Evolutionary conservation across 2,888 invertebrate genomes (phyloP), one percentile per base, ranked within the genome.

Genomic region (Callyntrura sp.): DNA sequence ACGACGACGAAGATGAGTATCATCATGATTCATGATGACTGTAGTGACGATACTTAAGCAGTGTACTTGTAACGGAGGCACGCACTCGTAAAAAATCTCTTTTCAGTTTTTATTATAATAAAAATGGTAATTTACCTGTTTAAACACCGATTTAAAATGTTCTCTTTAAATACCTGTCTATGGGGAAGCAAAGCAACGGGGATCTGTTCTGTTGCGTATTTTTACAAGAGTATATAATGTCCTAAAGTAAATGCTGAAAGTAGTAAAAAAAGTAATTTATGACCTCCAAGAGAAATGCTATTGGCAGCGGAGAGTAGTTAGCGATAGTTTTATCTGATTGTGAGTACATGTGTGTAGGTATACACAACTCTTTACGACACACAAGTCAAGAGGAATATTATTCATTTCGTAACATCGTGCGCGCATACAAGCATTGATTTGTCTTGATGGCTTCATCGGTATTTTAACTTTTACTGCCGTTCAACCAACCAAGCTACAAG

Each of bases 81-180:
- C 79, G 14, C 17, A 45, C 55, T 60, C 57, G 17, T 57, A 79
- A 79, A 62, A n/a, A 79, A 43, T 45, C 35, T 57, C 35, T 17
- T 60, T 76, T 51, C 51, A 6, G 23, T 35, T 79, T 79, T 79
- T 60, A 76, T 48, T 79, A 79, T 51, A 20, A 51, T 79, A 57
- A 79, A 79, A 48, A 62, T 82, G 65, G 65, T 48, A 82, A 82
- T 82, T 82, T 82, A 65, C 45, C 82, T 82, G 82, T 3, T 82
- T 62, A 79, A 79, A 79, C 17, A 79, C 57, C 79, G 79, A 79
- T 82, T 79, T 60, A 60, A 79, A 28, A 35, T 35, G 12, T 8
- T 48, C 20, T 76, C 23, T 76, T 25, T 43, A 68, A 68, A 68
- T 68, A 68, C 14, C 4, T 51, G 20, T 1, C n/a, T 60, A 2